A percentile compares a stretch with the other conserved stretches of the same genome.
These are phyloP conservation scores for Acleris emargana DNA, from an alignment of 2,888 invertebrate genomes.

Conservation along the genomic window DNA sequence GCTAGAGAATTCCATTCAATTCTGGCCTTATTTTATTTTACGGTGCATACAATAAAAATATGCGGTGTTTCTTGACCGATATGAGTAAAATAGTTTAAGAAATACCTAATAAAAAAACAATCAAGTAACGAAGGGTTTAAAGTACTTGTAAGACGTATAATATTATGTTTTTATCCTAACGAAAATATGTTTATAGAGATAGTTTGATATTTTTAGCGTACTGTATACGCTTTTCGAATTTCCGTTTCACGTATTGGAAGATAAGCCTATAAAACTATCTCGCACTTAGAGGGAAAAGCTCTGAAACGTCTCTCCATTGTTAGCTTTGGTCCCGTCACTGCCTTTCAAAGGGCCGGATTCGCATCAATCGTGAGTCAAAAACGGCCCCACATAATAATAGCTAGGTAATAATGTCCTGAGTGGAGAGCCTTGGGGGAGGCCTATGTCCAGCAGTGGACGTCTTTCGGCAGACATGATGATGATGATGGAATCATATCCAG, in stretches of 20 bases:
- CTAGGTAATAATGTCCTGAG: no score
- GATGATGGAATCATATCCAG: no score
- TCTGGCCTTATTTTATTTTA: constrained; percentile 1
- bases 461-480: no score
- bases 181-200: no score
- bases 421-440: no score
- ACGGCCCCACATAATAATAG: not conserved
- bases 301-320: not conserved
- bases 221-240: not conserved
- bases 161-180: no score
- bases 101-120: no score
- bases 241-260: not conserved
- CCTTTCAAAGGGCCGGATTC: not conserved
- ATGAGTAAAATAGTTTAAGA: no score
- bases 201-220: not conserved
- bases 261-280: not conserved
- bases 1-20: constrained; percentile 7
- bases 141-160: no score
- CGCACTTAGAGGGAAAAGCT: not conserved
- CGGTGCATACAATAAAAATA: not conserved
- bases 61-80: no score
- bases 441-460: no score
- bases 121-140: no score
- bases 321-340: not conserved
- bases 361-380: not conserved